Evolutionary conservation across 2,888 invertebrate species (phyloP), one percentile per base, ranked within the genome.

Genomic region (Apocheima hispidaria): DNA sequence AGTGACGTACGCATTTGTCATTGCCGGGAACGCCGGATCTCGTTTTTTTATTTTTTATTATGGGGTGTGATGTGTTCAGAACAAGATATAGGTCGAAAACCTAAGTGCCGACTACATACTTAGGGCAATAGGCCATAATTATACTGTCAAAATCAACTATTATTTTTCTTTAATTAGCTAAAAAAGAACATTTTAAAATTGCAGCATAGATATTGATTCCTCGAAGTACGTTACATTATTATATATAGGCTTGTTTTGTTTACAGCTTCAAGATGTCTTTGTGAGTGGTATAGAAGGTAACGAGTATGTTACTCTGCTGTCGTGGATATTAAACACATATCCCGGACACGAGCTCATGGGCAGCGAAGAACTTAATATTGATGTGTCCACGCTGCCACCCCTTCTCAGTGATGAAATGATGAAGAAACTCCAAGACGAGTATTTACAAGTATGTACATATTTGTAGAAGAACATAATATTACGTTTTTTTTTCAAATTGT

Each of bases 271-370:
- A 87, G 98, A 98, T 77, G 94, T 98, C 44, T 97, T 98, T n/a
- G 94, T 95, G 35, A 96, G 94, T 73, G 98, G 98, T 0, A 88
- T 99, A 54, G 97, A 99, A 92, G 99, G 99, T 38, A 99, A 99
- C 83, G 99, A 99, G 86, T 98, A 98, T 83, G 98, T 99, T 0
- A 97, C 99, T 0, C 88, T 99, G 54, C 91, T 99, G 7, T 96
- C 97, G 0, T 99, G 99, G 99, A 95, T 96, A 12, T 94, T 98
- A 68, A 98, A 98, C 81, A 97, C 97, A 0, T 99, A 99, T 84
- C 94, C 95, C 0, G 97, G 98, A 0, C 90, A 94, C 1, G 98
- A 99, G 77, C 87, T 99, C 68, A 96, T 99, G 95, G 95, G 95
- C 10, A 97, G 97, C 87, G 95, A 97, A 0, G 98, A 98, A 77